Conservation (phyloP, 2,113 vertebrate genomes). For the Notechis scutatus region DNA sequence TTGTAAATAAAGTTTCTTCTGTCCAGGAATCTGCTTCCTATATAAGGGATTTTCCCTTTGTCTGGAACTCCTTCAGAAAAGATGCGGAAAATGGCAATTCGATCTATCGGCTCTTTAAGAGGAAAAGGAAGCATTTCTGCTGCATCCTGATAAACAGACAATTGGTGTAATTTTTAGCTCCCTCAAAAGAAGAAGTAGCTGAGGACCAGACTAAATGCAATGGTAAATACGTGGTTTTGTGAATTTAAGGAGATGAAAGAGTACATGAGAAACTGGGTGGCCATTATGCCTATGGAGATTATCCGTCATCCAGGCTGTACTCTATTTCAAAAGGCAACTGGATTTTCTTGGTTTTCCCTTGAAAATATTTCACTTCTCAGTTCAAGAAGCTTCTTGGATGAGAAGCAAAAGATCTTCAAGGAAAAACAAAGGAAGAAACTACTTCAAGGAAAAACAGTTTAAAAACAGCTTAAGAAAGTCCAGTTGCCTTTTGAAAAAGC, state of each 20-base stretch:
- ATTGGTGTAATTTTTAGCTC: neutral
- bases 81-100: neutral
- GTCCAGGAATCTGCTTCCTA: neutral
- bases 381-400: no score
- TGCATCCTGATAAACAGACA: neutral
- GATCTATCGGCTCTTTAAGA: neutral
- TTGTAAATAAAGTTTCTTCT: neutral
- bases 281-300: no score
- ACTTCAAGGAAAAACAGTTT: no score
- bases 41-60: neutral
- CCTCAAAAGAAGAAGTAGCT: neutral
- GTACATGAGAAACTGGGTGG: no score
- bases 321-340: no score
- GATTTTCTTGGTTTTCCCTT: no score
- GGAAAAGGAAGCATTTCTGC: neutral
- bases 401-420: no score
- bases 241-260: neutral
- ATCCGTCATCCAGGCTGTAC: no score
- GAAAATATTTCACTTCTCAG: no score
- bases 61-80: neutral
- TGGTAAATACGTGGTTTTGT: neutral
- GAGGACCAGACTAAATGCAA: neutral
- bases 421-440: no score
- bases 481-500: no score
- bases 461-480: no score